Base-by-base conservation (phyloP, 1,140 invertebrate species). In the Whitmania pigra region DNA sequence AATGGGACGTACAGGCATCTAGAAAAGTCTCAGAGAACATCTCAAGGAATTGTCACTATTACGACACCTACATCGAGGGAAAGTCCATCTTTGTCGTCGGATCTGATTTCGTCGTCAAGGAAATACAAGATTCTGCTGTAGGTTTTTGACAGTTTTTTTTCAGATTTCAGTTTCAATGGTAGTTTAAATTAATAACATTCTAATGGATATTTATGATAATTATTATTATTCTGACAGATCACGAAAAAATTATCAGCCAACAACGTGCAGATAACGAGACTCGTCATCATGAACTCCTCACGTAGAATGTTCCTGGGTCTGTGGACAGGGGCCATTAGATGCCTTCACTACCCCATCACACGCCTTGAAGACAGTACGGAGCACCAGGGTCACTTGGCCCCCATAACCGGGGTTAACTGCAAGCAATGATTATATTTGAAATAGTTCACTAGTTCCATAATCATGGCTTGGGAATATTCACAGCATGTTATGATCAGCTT, bases 61-160 rank as follows among this genome's bases (percentile, higher is more conserved):
- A 63, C 29, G 57, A 63, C 57, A 63, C 57, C 6, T 63, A 31
- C 29, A 63, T 63, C 11, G 57, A 63, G 57, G 57, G 57, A 13
- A 63, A 63, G 57, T 63, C 57, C 11, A 63, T 63, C 22, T 63
- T 63, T 13, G 57, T 63, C 1, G 57, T 63, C 29, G 57, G 57
- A 2, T 63, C 57, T n/a, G 57, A 63, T 63, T 63, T 63, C 57
- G 57, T 63, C 0, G 57, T 63, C 57, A 63, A 63, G 57, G 57
- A 63, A 18, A 63, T 63, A 25, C 57, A 63, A 63, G 57, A 63
- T 63, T 63, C 57, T 11, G 29, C 57, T 22, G 57, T 63, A 1
- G 15, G 43, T 49, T 49, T 49, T 49, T 15, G 11, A n/a, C 57
- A 57, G 2, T 57, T 57, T 57, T 3, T 6, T 57, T 9, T 9